A percentile compares a stretch with the other conserved stretches of the same genome.
Evolutionary conservation across 2,113 vertebrate species (phyloP).

Genomic region (Sebastes fasciatus): DNA sequence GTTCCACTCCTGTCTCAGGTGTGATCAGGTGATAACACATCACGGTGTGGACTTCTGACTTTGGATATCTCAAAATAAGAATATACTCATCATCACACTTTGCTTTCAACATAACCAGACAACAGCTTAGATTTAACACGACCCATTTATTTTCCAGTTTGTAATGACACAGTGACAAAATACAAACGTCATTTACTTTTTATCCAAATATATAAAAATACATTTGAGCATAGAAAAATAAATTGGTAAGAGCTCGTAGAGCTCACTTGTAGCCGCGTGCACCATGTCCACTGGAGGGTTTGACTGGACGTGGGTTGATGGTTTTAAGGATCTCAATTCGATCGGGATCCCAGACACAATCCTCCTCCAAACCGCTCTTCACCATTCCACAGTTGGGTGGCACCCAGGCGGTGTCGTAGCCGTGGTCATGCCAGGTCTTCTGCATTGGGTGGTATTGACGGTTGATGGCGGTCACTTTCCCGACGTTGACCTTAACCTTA

Average conservation of each 20-base stretch:
- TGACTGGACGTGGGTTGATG: constrained; percentile 9
- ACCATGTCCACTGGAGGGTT: rapidly evolving
- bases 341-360: constrained; percentile 74
- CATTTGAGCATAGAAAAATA: background rate
- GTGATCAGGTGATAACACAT: too few relatives aligned
- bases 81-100: background rate
- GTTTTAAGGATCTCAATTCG: constrained; percentile 33
- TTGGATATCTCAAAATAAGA: background rate
- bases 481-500: constrained; percentile 29
- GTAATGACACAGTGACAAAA: background rate
- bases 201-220: constrained; percentile 41
- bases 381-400: constrained; percentile 72
- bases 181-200: background rate
- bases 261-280: background rate
- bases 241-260: background rate
- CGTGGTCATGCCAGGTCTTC: constrained; percentile 66
- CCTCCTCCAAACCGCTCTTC: constrained; percentile 73
- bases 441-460: constrained; percentile 38
- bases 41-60: too few relatives aligned
- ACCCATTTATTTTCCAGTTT: constrained; percentile 7
- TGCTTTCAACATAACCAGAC: background rate
- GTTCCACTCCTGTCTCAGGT: too few relatives aligned
- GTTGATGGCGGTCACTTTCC: constrained; percentile 64
- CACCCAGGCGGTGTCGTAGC: constrained; percentile 68
- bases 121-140: background rate